Percentiles rank a stretch among this genome's conserved stretches.
Conservation (phyloP, 2,888 invertebrate species). For the Aethes cnicana region DNA sequence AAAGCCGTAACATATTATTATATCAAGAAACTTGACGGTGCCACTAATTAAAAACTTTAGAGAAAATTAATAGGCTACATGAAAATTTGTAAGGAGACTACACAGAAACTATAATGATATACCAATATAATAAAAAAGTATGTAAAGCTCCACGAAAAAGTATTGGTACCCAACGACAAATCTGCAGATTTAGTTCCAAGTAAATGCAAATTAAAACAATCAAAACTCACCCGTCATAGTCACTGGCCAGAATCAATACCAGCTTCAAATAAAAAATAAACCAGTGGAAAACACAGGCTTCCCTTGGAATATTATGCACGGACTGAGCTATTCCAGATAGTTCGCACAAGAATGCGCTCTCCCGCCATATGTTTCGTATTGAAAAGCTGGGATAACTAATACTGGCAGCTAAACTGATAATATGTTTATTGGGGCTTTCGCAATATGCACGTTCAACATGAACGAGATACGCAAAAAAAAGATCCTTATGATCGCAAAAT, state of each 20-base stretch:
- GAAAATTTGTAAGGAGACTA: neutral
- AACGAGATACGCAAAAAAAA: neutral
- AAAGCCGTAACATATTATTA: neutral
- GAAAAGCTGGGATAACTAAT: constrained; percentile 46
- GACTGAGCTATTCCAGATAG: constrained; percentile 64
- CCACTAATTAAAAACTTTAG: too few species aligned
- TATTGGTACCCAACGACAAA: too few species aligned
- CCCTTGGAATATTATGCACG: constrained; percentile 49
- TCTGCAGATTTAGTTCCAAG: too few species aligned
- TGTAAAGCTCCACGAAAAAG: too few species aligned
- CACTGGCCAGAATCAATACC: constrained; percentile 17
- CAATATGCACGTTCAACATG: neutral
- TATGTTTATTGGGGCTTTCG: constrained; percentile 16
- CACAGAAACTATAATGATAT: neutral
- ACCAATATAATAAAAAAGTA: neutral
- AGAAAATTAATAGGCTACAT: too few species aligned
- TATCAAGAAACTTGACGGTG: too few species aligned
- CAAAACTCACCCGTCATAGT: constrained; percentile 33
- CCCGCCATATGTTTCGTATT: constrained; percentile 71
- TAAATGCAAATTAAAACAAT: too few species aligned
- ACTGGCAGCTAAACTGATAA: constrained; percentile 41
- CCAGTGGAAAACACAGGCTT: constrained; percentile 37
- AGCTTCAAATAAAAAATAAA: constrained; percentile 1
- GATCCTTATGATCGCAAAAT: neutral
- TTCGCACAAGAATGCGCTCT: constrained; percentile 57